A percentile compares a stretch with the other conserved stretches of the same genome.
phyloP scores from a whole-genome alignment of 1,140 invertebrate genomes.

The Ceratosolen solmsi region DNA sequence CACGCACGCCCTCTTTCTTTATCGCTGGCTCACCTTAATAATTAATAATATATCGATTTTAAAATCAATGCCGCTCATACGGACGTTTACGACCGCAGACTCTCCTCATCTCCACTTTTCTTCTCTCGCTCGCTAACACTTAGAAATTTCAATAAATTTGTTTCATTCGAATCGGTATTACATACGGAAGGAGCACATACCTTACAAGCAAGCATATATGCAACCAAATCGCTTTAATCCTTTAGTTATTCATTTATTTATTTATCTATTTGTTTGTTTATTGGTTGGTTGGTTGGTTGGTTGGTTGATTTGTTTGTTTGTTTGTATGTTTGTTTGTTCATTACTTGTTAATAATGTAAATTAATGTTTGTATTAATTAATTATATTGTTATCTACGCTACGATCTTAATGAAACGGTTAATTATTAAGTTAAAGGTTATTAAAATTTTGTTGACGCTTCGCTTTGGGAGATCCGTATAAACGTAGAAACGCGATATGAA shows the following conservation, averaged over 20 bases:
- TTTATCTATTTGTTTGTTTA: slow-evolving; percentile 29
- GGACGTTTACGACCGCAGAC: slow-evolving; percentile 57
- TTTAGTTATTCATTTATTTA: slow-evolving; percentile 32
- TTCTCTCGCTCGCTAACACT: slow-evolving; percentile 59
- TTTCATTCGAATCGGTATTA: slow-evolving; percentile 53
- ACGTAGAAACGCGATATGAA: slow-evolving; percentile 71
- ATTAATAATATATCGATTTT: slow-evolving; percentile 66
- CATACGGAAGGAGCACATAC: slow-evolving; percentile 62
- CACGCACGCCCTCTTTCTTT: slow-evolving; percentile 11
- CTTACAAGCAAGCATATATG: slow-evolving; percentile 53
- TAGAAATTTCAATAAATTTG: slow-evolving; percentile 56
- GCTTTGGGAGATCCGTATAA: slow-evolving; percentile 67
- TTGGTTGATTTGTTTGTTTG: slow-evolving; percentile 1
- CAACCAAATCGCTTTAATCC: slow-evolving; percentile 27
- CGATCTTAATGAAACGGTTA: slow-evolving; percentile 62
- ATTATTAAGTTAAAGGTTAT: slow-evolving; percentile 53
- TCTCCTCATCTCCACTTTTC: slow-evolving; percentile 46
- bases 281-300: neutral
- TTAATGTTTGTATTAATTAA: slow-evolving; percentile 49
- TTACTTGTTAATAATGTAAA: neutral
- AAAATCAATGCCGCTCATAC: slow-evolving; percentile 66
- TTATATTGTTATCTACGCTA: slow-evolving; percentile 66
- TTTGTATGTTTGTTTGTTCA: no score
- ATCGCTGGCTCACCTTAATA: slow-evolving; percentile 50
- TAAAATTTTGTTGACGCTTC: slow-evolving; percentile 53